Evolutionary conservation across 1,140 invertebrate genomes (phyloP).

Genomic region (Drosophila punjabiensis): DNA sequence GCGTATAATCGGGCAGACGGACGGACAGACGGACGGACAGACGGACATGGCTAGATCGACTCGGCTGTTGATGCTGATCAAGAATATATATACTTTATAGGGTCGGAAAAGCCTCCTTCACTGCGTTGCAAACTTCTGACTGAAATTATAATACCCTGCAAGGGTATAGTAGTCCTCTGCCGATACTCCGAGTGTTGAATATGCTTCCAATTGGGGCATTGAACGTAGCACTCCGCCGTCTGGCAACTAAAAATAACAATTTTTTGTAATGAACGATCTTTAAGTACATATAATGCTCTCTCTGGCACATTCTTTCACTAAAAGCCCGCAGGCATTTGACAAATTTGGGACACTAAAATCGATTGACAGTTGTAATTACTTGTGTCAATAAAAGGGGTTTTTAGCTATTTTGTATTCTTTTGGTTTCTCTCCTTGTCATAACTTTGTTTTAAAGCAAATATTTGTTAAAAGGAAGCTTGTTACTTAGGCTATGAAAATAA

Average conservation of each 20-base stretch:
- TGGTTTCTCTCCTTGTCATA: conserved; percentile 28
- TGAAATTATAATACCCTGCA: too few relatives aligned
- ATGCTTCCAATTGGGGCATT: conserved; percentile 33
- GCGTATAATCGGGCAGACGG: too few relatives aligned
- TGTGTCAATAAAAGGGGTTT: conserved; percentile 55
- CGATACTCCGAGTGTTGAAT: neutral
- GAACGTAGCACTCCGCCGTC: conserved; percentile 30
- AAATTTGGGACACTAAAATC: conserved; percentile 81
- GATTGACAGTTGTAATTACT: conserved; percentile 80
- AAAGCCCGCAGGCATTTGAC: conserved; percentile 67
- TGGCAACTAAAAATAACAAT: conserved; percentile 72
- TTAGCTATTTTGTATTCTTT: conserved; percentile 20
- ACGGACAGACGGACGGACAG: too few relatives aligned
- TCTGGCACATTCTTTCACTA: conserved; percentile 63
- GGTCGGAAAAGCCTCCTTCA: too few relatives aligned
- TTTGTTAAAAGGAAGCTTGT: conserved; percentile 22
- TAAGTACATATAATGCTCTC: conserved; percentile 20
- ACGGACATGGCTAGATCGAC: too few relatives aligned
- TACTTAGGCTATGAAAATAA: neutral
- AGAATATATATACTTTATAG: too few relatives aligned
- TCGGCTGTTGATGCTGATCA: too few relatives aligned
- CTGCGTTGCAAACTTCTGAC: too few relatives aligned
- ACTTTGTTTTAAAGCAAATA: conserved; percentile 41
- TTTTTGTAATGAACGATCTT: conserved; percentile 13
- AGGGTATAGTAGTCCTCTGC: neutral